These are phyloP conservation scores for Leptestheria dahalacensis DNA, from an alignment of 1,140 invertebrate genomes.

Conservation along the genomic window DNA sequence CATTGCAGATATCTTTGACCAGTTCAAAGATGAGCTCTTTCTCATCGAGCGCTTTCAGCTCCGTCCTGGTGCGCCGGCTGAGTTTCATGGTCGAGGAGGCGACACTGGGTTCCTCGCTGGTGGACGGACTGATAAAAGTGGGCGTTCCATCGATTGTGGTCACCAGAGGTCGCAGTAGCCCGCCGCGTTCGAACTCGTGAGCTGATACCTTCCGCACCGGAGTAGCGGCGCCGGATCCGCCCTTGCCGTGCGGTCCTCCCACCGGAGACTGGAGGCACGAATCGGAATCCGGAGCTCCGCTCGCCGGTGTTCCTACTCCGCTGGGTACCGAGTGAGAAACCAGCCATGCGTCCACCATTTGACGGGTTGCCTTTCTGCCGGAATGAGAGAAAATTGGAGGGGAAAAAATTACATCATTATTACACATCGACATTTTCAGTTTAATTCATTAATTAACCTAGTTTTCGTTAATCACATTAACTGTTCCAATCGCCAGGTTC, in stretches of 20 bases:
- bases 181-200: constrained; percentile 84
- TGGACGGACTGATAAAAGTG: constrained; percentile 48
- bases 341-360: constrained; percentile 81
- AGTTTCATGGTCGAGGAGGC: constrained; percentile 30
- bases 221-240: constrained; percentile 64
- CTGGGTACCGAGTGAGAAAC: constrained; percentile 60
- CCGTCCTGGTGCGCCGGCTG: constrained; percentile 57
- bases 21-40: constrained; percentile 90
- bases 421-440: no score
- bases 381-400: background rate
- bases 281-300: constrained; percentile 18
- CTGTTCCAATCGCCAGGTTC: no score
- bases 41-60: constrained; percentile 75
- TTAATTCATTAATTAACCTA: no score
- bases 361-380: constrained; percentile 71
- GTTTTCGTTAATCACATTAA: no score
- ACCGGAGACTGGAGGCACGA: background rate
- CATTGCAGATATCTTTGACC: constrained; percentile 93
- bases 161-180: constrained; percentile 76
- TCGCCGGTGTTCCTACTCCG: constrained; percentile 29
- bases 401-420: background rate
- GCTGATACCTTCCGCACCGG: constrained; percentile 90
- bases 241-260: constrained; percentile 18
- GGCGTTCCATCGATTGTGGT: constrained; percentile 78
- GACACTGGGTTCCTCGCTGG: constrained; percentile 19